Conservation (phyloP, 2,888 invertebrate species). For the Dynastes grantii region DNA sequence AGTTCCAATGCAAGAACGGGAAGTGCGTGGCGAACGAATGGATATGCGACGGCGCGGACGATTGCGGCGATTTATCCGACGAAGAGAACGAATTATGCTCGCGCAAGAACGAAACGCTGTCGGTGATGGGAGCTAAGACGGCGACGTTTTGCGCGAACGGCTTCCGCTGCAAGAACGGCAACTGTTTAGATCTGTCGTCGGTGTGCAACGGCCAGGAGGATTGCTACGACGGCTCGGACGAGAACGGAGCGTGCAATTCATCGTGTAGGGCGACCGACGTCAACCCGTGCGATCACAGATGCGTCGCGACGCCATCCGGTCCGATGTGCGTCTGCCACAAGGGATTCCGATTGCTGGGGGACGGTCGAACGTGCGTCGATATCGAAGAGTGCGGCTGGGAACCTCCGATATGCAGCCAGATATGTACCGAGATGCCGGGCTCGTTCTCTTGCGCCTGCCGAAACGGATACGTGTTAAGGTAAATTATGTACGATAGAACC, state of each 20-base stretch:
- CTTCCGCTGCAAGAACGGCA: conserved; percentile 74
- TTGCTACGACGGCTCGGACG: conserved; percentile 82
- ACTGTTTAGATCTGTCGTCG: conserved; percentile 77
- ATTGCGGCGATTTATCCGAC: conserved; percentile 84
- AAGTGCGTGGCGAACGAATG: conserved; percentile 75
- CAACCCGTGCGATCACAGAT: conserved; percentile 74
- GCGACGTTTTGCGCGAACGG: conserved; percentile 67
- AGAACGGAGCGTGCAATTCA: conserved; percentile 76
- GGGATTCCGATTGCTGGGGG: conserved; percentile 74
- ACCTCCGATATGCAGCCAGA: conserved; percentile 77
- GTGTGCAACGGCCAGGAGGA: conserved; percentile 78
- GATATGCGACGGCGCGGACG: conserved; percentile 76
- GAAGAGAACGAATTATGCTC: conserved; percentile 72
- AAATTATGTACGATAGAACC: neutral
- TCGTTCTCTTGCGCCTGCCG: conserved; percentile 76
- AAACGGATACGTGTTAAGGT: conserved; percentile 75
- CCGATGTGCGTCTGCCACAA: conserved; percentile 77
- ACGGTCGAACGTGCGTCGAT: conserved; percentile 77
- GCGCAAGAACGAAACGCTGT: conserved; percentile 34
- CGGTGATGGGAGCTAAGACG: neutral
- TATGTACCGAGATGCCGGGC: conserved; percentile 75
- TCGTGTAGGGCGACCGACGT: conserved; percentile 69
- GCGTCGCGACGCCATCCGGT: conserved; percentile 79
- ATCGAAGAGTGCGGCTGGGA: conserved; percentile 80
- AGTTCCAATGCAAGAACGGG: conserved; percentile 75